These are phyloP conservation scores for Trichosurus vulpecula DNA, from an alignment of 2,797 vertebrate species.

Conservation along the genomic window DNA sequence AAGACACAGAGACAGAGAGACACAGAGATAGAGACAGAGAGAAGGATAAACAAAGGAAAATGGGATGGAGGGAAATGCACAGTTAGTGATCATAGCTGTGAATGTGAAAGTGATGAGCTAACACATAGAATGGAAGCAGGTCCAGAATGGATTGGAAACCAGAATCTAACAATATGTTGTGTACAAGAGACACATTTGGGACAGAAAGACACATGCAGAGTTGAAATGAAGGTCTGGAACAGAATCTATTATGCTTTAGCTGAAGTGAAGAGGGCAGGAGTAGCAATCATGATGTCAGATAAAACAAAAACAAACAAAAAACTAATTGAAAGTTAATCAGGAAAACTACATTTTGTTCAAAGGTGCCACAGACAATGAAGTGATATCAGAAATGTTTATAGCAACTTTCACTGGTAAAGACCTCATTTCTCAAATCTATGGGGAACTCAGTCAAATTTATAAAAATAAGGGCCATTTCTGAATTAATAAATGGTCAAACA, in stretches of 20 bases:
- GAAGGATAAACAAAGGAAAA: neutral
- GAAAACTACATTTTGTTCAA: neutral
- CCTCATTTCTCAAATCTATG: neutral
- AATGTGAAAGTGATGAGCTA: too few relatives aligned
- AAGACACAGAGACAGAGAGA: too few relatives aligned
- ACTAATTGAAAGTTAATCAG: neutral
- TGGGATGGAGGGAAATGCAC: neutral
- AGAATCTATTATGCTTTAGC: neutral
- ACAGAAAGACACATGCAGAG: neutral
- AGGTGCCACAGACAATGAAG: neutral
- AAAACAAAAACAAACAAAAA: neutral
- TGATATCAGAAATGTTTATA: neutral
- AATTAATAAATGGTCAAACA: neutral
- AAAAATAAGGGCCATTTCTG: neutral
- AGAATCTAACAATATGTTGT: neutral
- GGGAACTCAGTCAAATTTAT: neutral
- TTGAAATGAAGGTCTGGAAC: neutral
- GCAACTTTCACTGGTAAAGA: neutral
- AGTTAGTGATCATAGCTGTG: neutral
- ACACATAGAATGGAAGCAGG: neutral
- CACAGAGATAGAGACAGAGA: neutral
- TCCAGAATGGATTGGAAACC: neutral
- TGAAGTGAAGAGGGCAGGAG: neutral
- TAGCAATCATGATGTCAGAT: neutral
- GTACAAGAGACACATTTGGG: neutral